Evolutionary conservation across 1,140 invertebrate species (phyloP).

Genomic region (Pseudachorutes palmiensis): DNA sequence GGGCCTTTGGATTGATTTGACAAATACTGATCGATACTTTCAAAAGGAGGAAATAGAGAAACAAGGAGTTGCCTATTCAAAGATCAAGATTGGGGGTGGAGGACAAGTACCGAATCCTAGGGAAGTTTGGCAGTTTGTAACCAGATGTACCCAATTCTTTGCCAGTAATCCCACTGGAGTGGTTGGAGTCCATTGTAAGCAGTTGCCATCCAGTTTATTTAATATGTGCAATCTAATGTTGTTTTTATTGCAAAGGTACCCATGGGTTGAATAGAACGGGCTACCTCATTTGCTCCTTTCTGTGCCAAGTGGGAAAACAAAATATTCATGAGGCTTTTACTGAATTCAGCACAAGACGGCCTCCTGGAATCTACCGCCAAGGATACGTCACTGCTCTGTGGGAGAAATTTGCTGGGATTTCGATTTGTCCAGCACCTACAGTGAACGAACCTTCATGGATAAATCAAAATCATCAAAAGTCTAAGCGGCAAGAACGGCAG

Average conservation of each 20-base stretch:
- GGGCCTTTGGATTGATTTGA: conserved; percentile 94
- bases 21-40: conserved; percentile 89
- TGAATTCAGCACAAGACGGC: conserved; percentile 58
- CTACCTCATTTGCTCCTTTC: conserved; percentile 83
- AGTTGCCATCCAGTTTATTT: not conserved
- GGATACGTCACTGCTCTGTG: conserved; percentile 55
- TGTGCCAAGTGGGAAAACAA: conserved; percentile 68
- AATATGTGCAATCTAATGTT: not conserved
- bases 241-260: conserved; percentile 47
- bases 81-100: conserved; percentile 76
- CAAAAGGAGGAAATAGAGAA: conserved; percentile 65
- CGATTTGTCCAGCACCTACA: conserved; percentile 57
- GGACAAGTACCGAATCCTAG: conserved; percentile 55
- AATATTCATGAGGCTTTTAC: conserved; percentile 69
- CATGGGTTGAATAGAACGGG: conserved; percentile 98
- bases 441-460: conserved; percentile 73
- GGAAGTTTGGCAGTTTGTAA: too few relatives aligned
- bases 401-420: conserved; percentile 62
- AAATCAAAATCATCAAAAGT: conserved; percentile 44
- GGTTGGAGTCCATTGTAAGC: conserved; percentile 80
- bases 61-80: conserved; percentile 67
- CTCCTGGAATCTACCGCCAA: conserved; percentile 61
- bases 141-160: conserved; percentile 68
- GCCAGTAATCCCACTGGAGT: conserved; percentile 67
- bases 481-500: conserved; percentile 8